Conservation (phyloP, 2,113 vertebrate species). For the Xiphophorus couchianus region DNA sequence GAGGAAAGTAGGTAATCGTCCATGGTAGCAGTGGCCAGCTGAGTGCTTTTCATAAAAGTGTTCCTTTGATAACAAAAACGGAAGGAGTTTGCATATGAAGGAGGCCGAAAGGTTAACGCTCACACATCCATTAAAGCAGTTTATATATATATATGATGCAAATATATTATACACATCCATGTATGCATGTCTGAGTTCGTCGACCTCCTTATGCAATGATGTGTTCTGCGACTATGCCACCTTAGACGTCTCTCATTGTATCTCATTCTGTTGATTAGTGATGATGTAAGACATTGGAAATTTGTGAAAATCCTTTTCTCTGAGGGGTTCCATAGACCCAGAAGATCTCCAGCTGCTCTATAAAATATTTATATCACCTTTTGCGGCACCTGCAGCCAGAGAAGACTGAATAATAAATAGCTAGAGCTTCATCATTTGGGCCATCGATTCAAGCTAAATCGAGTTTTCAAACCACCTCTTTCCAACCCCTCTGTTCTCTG, state of each 20-base stretch:
- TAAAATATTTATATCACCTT: slow-evolving; percentile 56
- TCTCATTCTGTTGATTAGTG: slow-evolving; percentile 33
- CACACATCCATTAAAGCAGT: neutral
- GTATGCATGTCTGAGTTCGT: neutral
- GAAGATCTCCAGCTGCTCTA: slow-evolving; percentile 10
- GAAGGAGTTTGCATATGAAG: slow-evolving; percentile 25
- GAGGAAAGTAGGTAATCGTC: slow-evolving; percentile 29
- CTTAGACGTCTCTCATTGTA: slow-evolving; percentile 13
- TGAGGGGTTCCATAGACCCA: slow-evolving; percentile 3
- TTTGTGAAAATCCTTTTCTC: slow-evolving; percentile 12
- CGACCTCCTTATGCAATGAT: neutral
- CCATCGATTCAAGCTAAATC: slow-evolving; percentile 56
- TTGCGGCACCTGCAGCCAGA: slow-evolving; percentile 43
- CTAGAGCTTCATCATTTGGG: slow-evolving; percentile 42
- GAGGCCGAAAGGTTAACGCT: slow-evolving; percentile 1
- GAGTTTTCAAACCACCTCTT: slow-evolving; percentile 28
- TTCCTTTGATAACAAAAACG: slow-evolving; percentile 23
- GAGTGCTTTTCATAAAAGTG: slow-evolving; percentile 41
- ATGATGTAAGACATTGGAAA: slow-evolving; percentile 27
- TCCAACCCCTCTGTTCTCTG: slow-evolving; percentile 11
- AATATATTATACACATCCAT: too few relatives aligned
- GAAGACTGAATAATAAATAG: slow-evolving; percentile 64
- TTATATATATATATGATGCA: neutral
- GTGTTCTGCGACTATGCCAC: slow-evolving; percentile 15
- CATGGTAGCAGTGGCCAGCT: slow-evolving; percentile 31